Evolutionary conservation across 2,113 vertebrate species (phyloP).

Genomic region (Myodes glareolus): DNA sequence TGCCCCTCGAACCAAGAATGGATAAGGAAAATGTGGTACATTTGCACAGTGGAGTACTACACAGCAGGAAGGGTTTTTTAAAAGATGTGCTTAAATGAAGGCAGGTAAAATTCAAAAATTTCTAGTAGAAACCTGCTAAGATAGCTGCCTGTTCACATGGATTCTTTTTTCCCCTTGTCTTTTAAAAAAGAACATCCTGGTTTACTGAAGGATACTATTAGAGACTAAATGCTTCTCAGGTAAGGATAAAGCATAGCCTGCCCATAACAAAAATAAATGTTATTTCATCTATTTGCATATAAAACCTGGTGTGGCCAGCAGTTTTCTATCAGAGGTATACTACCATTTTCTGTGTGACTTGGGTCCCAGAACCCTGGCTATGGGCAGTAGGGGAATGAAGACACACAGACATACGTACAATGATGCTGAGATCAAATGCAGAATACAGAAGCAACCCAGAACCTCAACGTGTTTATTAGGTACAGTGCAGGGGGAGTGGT

Average conservation of each 20-base stretch:
- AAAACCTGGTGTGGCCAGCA: not conserved
- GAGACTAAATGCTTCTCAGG: not conserved
- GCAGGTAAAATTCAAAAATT: not conserved
- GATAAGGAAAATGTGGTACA: no score
- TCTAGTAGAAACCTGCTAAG: not conserved
- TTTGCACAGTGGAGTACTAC: no score
- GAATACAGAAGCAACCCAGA: not conserved
- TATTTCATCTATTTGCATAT: not conserved
- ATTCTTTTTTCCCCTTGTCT: not conserved
- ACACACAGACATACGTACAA: not conserved
- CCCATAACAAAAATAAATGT: not conserved
- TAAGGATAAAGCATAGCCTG: not conserved
- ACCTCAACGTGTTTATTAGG: not conserved
- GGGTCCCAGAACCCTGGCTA: not conserved
- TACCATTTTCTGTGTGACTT: not conserved
- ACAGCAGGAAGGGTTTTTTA: not conserved
- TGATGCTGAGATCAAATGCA: not conserved
- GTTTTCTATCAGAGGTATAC: not conserved
- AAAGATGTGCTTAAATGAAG: not conserved
- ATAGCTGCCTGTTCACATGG: not conserved
- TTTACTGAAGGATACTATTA: not conserved
- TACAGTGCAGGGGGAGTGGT: not conserved
- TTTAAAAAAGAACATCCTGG: conserved; percentile 28
- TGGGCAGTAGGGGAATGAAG: not conserved
- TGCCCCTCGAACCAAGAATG: no score